phyloP scores from a whole-genome alignment of 1,140 invertebrate species.

The Heliconius congener region DNA sequence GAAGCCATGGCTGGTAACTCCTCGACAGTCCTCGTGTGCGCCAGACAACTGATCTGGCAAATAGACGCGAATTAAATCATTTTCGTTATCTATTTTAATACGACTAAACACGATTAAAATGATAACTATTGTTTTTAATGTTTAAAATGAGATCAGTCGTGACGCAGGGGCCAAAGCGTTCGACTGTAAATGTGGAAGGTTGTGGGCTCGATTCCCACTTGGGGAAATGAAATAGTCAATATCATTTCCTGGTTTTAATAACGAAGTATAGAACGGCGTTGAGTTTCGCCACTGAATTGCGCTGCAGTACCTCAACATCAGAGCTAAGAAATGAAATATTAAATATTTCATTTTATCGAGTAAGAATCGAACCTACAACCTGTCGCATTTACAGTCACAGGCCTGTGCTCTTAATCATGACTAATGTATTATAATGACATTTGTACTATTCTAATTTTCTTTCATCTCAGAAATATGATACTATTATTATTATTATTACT shows the following conservation, averaged over 20 bases:
- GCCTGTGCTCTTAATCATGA: not conserved
- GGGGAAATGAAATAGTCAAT: too few relatives aligned
- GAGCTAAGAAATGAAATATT: not conserved
- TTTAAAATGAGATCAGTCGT: too few relatives aligned
- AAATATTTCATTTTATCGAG: not conserved
- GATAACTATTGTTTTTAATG: too few relatives aligned
- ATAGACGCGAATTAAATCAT: not conserved
- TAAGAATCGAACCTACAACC: not conserved
- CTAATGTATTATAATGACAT: not conserved
- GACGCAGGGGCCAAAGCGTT: too few relatives aligned
- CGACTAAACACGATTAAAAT: too few relatives aligned
- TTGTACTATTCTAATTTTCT: not conserved
- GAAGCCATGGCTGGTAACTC: constrained; percentile 2
- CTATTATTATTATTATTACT: too few relatives aligned
- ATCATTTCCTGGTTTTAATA: too few relatives aligned
- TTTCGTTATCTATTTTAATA: not conserved
- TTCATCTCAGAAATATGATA: not conserved
- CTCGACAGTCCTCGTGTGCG: not conserved
- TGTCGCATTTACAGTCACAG: not conserved
- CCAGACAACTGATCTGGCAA: not conserved
- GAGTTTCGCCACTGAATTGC: too few relatives aligned
- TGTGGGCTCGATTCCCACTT: too few relatives aligned
- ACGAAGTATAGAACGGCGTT: too few relatives aligned
- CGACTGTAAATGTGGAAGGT: too few relatives aligned
- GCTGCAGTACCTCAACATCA: not conserved